Evolutionary conservation across 2,113 vertebrate species (phyloP).

Genomic region (Anguilla rostrata): DNA sequence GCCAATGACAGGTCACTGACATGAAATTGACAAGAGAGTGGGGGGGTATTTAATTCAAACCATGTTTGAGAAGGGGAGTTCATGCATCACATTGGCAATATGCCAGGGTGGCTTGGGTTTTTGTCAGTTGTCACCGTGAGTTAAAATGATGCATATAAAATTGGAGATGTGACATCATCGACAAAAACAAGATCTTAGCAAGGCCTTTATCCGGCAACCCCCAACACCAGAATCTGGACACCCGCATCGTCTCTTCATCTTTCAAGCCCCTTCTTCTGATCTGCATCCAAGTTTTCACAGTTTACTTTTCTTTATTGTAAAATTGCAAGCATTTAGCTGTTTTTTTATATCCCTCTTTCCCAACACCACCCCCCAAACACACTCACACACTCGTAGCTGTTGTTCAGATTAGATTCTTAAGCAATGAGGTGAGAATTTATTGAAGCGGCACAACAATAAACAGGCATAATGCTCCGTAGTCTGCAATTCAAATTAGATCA

Average conservation of each 20-base stretch:
- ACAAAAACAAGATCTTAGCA: background rate
- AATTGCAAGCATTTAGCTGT: background rate
- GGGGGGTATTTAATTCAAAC: background rate
- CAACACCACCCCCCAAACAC: too few relatives aligned
- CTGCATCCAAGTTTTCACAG: background rate
- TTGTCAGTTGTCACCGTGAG: background rate
- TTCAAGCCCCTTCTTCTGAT: background rate
- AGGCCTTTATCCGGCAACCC: background rate
- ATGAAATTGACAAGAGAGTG: too few relatives aligned
- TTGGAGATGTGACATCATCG: background rate
- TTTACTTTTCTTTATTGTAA: background rate
- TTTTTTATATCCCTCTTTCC: background rate
- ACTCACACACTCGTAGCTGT: background rate
- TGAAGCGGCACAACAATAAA: background rate
- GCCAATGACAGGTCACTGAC: too few relatives aligned
- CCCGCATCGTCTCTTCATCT: background rate
- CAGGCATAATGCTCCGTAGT: background rate
- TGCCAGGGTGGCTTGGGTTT: background rate
- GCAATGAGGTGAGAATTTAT: background rate
- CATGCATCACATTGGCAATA: background rate
- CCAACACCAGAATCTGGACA: background rate
- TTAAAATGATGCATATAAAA: background rate
- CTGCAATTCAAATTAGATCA: too few relatives aligned
- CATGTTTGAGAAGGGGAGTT: background rate
- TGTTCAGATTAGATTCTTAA: background rate